Evolutionary conservation across 2,888 invertebrate genomes (phyloP).

Genomic region (Linnaemya tessellans): DNA sequence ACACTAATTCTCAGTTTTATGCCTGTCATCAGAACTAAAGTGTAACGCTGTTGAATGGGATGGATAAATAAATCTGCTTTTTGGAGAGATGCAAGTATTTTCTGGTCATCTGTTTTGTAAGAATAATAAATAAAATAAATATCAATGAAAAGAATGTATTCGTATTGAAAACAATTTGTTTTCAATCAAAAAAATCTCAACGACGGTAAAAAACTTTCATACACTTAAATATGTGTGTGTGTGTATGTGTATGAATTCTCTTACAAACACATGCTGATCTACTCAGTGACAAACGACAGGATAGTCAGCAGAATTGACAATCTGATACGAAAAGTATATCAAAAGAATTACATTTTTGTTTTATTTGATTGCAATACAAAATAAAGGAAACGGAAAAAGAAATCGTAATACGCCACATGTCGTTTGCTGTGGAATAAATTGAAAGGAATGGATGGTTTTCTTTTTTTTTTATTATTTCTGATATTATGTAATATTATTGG

Average conservation of each 20-base stretch:
- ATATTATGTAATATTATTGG: background rate
- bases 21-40: background rate
- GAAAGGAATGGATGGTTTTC: background rate
- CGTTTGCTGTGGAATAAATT: background rate
- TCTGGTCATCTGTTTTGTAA: background rate
- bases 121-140: background rate
- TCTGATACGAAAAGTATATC: slow-evolving; percentile 9
- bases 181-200: background rate
- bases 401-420: slow-evolving; percentile 40
- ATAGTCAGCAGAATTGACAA: slow-evolving; percentile 13
- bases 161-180: slow-evolving; percentile 10
- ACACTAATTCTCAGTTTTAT: background rate
- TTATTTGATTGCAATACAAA: slow-evolving; percentile 27
- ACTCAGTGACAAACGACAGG: background rate
- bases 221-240: background rate
- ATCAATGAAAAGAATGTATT: background rate
- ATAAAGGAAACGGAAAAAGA: slow-evolving; percentile 50
- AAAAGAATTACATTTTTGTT: slow-evolving; percentile 3
- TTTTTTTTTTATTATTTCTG: background rate
- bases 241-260: background rate
- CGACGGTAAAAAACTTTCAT: background rate
- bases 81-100: background rate
- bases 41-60: background rate
- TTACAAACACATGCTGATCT: background rate
- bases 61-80: background rate